phyloP scores from a whole-genome alignment of 2,797 vertebrate genomes.

The Pipistrellus nathusii region DNA sequence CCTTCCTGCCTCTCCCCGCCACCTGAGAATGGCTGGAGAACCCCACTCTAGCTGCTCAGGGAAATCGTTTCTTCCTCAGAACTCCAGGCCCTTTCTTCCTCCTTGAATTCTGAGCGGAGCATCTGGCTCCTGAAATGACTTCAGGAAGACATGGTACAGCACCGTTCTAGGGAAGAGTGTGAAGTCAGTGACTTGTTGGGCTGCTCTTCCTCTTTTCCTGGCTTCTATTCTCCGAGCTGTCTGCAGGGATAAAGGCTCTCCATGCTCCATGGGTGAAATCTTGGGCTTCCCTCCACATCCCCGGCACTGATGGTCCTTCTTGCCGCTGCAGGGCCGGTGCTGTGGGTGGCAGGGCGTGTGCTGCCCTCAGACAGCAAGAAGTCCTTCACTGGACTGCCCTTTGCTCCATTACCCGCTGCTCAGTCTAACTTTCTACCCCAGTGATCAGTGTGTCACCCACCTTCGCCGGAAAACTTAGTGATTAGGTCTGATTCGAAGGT shows the following conservation, averaged over 20 bases:
- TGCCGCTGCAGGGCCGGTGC: not conserved
- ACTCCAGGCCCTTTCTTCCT: not conserved
- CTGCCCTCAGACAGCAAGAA: not conserved
- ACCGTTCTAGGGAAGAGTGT: not conserved
- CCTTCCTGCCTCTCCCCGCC: too few species aligned
- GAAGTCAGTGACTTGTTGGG: not conserved
- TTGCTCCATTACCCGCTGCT: not conserved
- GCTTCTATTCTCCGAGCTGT: not conserved
- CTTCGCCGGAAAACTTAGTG: slow-evolving; percentile 13
- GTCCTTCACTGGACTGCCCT: not conserved
- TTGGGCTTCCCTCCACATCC: not conserved
- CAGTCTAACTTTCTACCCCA: not conserved
- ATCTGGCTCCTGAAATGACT: not conserved
- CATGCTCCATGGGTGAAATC: not conserved
- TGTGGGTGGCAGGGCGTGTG: not conserved
- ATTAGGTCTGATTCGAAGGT: slow-evolving; percentile 28
- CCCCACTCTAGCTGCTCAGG: not conserved
- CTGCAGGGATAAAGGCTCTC: not conserved
- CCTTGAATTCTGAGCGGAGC: slow-evolving; percentile 18
- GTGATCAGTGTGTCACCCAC: not conserved
- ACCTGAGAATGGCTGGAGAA: not conserved
- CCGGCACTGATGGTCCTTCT: not conserved
- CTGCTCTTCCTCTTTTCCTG: not conserved
- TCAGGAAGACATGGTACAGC: not conserved
- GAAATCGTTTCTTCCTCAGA: not conserved